Percentiles rank a stretch among this genome's conserved stretches.
Evolutionary conservation across 2,113 vertebrate species (phyloP).

Genomic region (Lota lota): DNA sequence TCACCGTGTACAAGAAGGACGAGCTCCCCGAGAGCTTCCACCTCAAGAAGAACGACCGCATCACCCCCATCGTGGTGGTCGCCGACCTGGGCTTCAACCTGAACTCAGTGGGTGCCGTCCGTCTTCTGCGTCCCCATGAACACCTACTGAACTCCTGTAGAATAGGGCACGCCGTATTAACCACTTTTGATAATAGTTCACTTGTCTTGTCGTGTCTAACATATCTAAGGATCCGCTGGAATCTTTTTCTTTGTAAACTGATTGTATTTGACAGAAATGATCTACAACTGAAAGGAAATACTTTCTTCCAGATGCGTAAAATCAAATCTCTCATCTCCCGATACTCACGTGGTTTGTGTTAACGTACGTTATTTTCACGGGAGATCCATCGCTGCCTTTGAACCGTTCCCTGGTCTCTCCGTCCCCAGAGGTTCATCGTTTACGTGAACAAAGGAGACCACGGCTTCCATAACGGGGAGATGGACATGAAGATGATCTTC

Average conservation of each 20-base stretch:
- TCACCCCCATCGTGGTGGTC: slow-evolving; percentile 75
- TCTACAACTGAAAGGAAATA: no score
- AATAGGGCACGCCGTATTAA: no score
- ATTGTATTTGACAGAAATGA: no score
- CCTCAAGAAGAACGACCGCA: slow-evolving; percentile 62
- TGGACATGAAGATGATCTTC: slow-evolving; percentile 83
- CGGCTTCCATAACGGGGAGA: slow-evolving; percentile 70
- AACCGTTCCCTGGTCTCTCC: not conserved
- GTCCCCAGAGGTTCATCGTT: slow-evolving; percentile 66
- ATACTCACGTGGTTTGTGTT: no score
- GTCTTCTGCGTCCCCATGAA: no score
- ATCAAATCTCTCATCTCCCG: no score
- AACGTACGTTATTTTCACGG: not conserved
- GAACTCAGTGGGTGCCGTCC: slow-evolving; percentile 72
- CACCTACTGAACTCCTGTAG: no score
- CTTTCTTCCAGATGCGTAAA: no score
- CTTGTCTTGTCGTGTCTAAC: no score
- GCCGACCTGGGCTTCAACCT: slow-evolving; percentile 80
- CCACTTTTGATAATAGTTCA: no score
- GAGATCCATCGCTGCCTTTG: not conserved
- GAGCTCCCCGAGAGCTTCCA: slow-evolving; percentile 78
- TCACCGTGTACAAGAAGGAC: slow-evolving; percentile 74
- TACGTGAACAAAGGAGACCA: slow-evolving; percentile 80
- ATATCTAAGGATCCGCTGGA: no score
- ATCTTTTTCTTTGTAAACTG: no score